phyloP scores from a whole-genome alignment of 2,113 vertebrate species.

The Scatophagus argus region DNA sequence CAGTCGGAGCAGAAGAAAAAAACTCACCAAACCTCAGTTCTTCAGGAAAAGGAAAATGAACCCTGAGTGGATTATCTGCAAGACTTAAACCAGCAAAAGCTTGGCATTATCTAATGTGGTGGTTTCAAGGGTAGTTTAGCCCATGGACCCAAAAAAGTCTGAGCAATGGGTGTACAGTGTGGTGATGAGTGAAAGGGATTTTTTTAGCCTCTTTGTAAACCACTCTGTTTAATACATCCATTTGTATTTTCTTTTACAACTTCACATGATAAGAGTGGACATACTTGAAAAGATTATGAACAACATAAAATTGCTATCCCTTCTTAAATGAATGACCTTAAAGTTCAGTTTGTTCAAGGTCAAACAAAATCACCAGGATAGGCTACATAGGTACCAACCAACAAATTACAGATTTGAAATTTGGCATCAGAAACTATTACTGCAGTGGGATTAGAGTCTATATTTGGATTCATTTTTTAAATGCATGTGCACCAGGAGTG shows the following conservation, averaged over 20 bases:
- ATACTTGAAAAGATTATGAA: neutral
- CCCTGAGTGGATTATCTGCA: constrained; percentile 36
- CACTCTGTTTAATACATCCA: neutral
- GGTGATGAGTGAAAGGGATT: neutral
- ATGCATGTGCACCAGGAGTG: neutral
- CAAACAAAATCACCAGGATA: neutral
- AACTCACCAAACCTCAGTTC: neutral
- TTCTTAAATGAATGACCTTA: neutral
- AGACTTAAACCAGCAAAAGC: constrained; percentile 1
- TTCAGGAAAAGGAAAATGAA: constrained; percentile 14
- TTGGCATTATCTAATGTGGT: neutral
- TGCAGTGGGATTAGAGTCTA: neutral
- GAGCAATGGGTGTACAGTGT: neutral
- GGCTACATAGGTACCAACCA: neutral
- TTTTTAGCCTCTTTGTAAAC: neutral
- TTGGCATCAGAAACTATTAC: neutral
- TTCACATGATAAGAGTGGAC: neutral
- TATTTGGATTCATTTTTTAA: neutral
- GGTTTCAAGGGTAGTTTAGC: constrained; percentile 6
- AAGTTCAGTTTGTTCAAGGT: neutral
- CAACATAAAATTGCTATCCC: no score
- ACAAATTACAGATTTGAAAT: neutral
- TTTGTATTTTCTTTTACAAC: neutral
- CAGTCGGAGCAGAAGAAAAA: neutral
- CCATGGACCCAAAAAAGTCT: constrained; percentile 5